phyloP scores from a whole-genome alignment of 2,113 vertebrate species.

The Cettia cetti region DNA sequence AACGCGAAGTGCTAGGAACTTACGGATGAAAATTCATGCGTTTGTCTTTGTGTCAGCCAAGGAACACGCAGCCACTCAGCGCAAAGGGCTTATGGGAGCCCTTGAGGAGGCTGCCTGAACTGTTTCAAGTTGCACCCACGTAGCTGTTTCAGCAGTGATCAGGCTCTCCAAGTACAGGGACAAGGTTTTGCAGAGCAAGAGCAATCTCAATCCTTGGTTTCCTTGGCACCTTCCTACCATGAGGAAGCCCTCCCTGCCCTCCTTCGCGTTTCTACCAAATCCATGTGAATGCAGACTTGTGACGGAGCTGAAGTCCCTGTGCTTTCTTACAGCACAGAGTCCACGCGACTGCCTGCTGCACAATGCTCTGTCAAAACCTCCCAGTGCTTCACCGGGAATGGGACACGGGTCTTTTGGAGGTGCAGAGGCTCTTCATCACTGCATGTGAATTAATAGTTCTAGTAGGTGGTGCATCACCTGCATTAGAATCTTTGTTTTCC shows the following conservation, averaged over 20 bases:
- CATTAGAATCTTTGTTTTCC: neutral
- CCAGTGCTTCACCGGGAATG: neutral
- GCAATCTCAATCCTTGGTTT: neutral
- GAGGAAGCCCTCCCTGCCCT: neutral
- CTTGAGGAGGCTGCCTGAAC: neutral
- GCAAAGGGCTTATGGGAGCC: accelerated
- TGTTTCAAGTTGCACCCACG: too few relatives aligned
- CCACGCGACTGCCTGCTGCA: neutral
- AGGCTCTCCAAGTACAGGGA: neutral
- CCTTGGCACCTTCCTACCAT: neutral
- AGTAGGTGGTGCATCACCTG: neutral
- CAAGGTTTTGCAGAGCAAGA: neutral
- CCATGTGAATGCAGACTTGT: neutral
- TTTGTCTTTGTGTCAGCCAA: neutral
- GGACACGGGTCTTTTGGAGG: neutral
- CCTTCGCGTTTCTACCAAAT: neutral
- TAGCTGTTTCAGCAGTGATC: neutral
- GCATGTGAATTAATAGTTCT: neutral
- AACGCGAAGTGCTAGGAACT: accelerated
- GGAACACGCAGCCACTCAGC: neutral
- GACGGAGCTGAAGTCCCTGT: neutral
- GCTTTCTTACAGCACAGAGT: neutral
- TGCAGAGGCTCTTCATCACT: neutral
- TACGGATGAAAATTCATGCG: accelerated
- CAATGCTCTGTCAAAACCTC: neutral